These are phyloP conservation scores for Morpho achilles DNA, from an alignment of 2,888 invertebrate genomes.

Conservation along the genomic window DNA sequence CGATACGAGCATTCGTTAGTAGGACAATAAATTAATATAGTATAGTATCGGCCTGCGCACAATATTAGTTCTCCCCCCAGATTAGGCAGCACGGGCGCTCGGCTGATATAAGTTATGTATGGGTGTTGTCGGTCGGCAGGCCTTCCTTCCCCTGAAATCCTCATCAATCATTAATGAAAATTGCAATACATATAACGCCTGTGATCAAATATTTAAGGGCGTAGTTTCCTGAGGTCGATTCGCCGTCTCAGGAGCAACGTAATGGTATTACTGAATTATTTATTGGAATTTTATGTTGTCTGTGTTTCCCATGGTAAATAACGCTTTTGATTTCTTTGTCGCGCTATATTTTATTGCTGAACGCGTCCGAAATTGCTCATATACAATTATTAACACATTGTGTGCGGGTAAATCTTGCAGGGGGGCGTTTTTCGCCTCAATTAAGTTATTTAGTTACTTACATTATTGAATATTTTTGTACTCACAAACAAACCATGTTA, in stretches of 20 bases:
- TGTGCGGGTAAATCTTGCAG: too few species aligned
- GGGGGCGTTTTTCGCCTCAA: too few species aligned
- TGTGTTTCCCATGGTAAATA: constrained; percentile 56
- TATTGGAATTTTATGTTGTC: constrained; percentile 70
- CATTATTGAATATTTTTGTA: too few species aligned
- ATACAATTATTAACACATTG: too few species aligned
- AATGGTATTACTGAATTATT: constrained; percentile 71
- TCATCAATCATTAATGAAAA: constrained; percentile 73
- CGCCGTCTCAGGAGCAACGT: constrained; percentile 41
- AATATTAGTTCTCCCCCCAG: constrained; percentile 57
- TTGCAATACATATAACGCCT: constrained; percentile 76
- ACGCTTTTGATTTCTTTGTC: constrained; percentile 55
- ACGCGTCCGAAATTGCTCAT: too few species aligned
- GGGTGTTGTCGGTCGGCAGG: constrained; percentile 44
- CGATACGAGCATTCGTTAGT: too few species aligned
- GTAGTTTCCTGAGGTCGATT: constrained; percentile 48
- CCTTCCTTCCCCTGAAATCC: constrained; percentile 52
- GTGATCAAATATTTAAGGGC: constrained; percentile 67
- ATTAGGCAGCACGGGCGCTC: constrained; percentile 54
- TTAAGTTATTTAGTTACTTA: too few species aligned
- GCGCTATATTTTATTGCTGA: neutral
- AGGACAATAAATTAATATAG: neutral
- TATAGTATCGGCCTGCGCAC: constrained; percentile 24
- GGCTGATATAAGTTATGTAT: constrained; percentile 57
- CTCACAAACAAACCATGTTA: too few species aligned